These are phyloP conservation scores for Elmis aenea DNA, from an alignment of 2,888 invertebrate genomes.

Conservation along the genomic window DNA sequence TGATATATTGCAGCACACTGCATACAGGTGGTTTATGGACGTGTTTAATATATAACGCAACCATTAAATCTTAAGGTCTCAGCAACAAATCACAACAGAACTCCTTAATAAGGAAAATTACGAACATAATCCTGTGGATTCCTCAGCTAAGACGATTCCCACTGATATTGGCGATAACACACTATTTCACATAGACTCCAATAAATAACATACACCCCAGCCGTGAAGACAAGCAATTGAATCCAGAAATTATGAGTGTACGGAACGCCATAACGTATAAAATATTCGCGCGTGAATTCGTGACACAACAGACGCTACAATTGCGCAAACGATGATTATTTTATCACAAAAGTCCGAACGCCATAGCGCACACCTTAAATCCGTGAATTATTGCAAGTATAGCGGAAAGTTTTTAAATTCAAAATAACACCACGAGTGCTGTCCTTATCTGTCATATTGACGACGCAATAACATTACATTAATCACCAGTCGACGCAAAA, in stretches of 20 bases:
- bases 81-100: too few relatives aligned
- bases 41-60: too few relatives aligned
- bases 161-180: slow-evolving; percentile 1
- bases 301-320: slow-evolving; percentile 35
- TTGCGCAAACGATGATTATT: slow-evolving; percentile 30
- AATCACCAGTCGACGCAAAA: too few relatives aligned
- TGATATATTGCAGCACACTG: too few relatives aligned
- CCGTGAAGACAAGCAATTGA: slow-evolving; percentile 33
- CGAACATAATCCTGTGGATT: too few relatives aligned
- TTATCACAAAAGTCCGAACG: slow-evolving; percentile 21
- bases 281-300: slow-evolving; percentile 36
- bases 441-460: slow-evolving; percentile 7
- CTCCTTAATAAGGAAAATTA: too few relatives aligned
- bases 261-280: slow-evolving; percentile 29
- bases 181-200: slow-evolving; percentile 11
- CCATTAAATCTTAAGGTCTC: too few relatives aligned
- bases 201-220: slow-evolving; percentile 29
- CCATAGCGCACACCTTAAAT: slow-evolving; percentile 11
- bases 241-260: slow-evolving; percentile 33
- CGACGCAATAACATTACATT: too few relatives aligned
- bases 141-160: too few relatives aligned
- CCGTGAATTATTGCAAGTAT: slow-evolving; percentile 9
- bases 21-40: too few relatives aligned
- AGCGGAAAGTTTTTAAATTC: not conserved
- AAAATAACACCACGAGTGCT: not conserved